These are phyloP conservation scores for Drosophila saltans DNA, from an alignment of 1,140 invertebrate species.

Conservation along the genomic window DNA sequence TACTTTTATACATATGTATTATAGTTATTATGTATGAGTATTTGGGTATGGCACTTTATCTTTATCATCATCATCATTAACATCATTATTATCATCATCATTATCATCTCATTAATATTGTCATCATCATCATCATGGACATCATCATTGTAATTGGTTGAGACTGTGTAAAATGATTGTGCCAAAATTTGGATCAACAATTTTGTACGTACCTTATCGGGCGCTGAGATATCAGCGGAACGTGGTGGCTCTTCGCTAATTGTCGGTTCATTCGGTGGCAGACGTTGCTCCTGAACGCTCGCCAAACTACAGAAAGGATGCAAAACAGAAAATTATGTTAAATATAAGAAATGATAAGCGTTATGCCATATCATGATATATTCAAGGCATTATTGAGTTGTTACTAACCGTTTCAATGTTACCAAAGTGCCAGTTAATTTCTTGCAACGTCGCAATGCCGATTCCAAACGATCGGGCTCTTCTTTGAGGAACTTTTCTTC, in stretches of 20 bases:
- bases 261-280: constrained; percentile 86
- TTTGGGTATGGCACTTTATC: constrained; percentile 35
- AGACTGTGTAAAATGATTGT: neutral
- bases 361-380: too few species aligned
- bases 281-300: constrained; percentile 96
- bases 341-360: too few species aligned
- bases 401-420: constrained; percentile 94
- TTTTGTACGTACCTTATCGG: constrained; percentile 86
- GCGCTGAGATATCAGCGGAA: constrained; percentile 86
- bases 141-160: neutral
- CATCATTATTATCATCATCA: neutral
- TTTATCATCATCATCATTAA: constrained; percentile 10
- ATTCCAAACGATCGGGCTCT: constrained; percentile 96
- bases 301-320: constrained; percentile 88
- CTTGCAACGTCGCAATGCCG: constrained; percentile 95
- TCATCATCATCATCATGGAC: constrained; percentile 13
- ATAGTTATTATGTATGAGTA: constrained; percentile 48
- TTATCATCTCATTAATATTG: constrained; percentile 9
- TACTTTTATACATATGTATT: constrained; percentile 58
- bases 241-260: constrained; percentile 88
- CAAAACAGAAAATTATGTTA: too few species aligned
- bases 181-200: neutral
- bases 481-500: constrained; percentile 99
- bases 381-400: too few species aligned
- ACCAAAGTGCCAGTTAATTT: constrained; percentile 98